Base-by-base conservation (phyloP, 2,888 invertebrate species). In the Polymixis flavicincta region DNA sequence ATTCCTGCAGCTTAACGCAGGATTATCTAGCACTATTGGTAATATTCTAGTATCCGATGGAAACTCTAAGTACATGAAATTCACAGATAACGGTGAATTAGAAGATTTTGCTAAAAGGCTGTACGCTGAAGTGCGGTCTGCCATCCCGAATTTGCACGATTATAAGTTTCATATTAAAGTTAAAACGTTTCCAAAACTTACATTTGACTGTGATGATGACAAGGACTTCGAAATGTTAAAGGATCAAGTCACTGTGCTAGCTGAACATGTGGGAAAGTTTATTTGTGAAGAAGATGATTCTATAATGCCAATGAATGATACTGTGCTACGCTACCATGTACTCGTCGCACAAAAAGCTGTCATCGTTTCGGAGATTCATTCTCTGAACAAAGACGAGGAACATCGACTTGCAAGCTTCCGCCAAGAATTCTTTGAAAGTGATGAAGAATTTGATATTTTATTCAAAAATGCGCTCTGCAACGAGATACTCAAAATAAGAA, bases 261-360 rank as follows among this genome's bases (percentile, higher is more conserved):
- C 57, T 0, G n/a, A 45, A 37, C 17, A 7, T 11, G 48, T 76
- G 0, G 69, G 17, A 28, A 19, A 54, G 9, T 77, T 76, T 60
- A 19, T 77, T n/a, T 48, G 59, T 60, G 42, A 77, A 60, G 55
- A 71, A 63, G 52, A 65, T 42, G 60, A 72, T 57, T 48, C 71
- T 74, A 11, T 76, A 50, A 78, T 81, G 63, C 8, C 59, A 3
- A 54, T 69, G 71, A 68, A 80, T 57, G 71, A 80, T 9, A 54
- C 57, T 17, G n/a, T 85, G n/a, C 14, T 69, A 17, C 70, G 59
- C 13, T 87, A 85, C 52, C 86, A 87, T 42, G 78, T 83, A 0
- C 65, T 85, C 11, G 50, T 86, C 13, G 69, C 52, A 11, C 57
- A 74, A 42, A 74, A 66, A 37, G 82, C 74, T 14, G 25, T 87